A percentile compares a stretch with the other conserved stretches of the same genome.
Evolutionary conservation across 35 echinoderm and acorn worm genomes (phyloP).

Genomic region (Stichopus chloronotus): DNA sequence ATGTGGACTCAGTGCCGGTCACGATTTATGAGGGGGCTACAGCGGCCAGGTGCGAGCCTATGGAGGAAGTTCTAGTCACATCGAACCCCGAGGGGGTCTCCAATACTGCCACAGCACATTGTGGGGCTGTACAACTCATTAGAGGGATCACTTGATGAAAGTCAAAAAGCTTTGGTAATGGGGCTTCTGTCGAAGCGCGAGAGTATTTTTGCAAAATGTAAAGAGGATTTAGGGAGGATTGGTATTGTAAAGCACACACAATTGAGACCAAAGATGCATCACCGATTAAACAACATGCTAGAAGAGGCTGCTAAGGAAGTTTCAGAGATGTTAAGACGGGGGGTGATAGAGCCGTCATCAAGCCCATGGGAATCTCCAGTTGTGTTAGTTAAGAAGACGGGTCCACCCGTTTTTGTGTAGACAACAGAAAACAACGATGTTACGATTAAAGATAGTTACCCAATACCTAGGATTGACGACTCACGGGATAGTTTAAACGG

Average conservation of each 20-base stretch:
- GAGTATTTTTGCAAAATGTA: constrained; percentile 18
- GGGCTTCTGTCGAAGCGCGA: neutral
- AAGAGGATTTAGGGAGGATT: neutral
- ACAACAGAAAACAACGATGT: constrained; percentile 1
- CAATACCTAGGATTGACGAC: constrained; percentile 57
- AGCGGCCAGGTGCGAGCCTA: neutral
- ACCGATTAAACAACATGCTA: neutral
- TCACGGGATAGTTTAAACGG: constrained; percentile 21
- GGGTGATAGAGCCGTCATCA: constrained; percentile 33
- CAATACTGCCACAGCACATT: neutral
- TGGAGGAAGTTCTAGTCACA: neutral
- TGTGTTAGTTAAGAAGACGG: constrained; percentile 23
- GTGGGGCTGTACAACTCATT: neutral
- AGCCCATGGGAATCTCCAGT: constrained; percentile 66
- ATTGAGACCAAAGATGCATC: neutral
- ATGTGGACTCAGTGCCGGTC: constrained; percentile 4
- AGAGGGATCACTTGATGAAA: neutral
- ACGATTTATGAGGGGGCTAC: neutral
- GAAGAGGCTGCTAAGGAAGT: constrained; percentile 18
- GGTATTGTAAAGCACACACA: constrained; percentile 31
- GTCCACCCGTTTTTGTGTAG: constrained; percentile 12
- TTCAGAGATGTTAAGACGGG: constrained; percentile 27
- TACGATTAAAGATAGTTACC: constrained; percentile 60
- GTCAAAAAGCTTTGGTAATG: neutral
- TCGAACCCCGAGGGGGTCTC: neutral